Evolutionary conservation across 2,888 invertebrate species (phyloP).

Genomic region (Aplocera efformata): DNA sequence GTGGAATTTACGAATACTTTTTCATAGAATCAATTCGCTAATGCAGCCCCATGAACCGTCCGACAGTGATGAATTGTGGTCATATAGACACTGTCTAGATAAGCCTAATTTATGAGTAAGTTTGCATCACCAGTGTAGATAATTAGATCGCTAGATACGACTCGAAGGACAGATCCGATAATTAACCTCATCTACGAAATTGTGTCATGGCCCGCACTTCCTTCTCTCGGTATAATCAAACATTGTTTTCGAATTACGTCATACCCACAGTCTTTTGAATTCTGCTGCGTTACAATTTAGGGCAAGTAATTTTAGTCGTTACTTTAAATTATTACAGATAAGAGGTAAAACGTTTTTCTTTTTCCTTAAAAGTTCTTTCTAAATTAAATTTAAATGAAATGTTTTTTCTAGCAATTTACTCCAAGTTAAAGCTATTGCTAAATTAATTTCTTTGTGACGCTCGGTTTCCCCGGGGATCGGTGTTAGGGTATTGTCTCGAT

Average conservation of each 20-base stretch:
- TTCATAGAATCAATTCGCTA: conserved; percentile 54
- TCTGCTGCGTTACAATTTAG: not conserved
- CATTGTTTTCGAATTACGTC: conserved; percentile 17
- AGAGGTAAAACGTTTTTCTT: not conserved
- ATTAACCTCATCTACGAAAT: conserved; percentile 38
- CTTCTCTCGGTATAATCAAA: conserved; percentile 18
- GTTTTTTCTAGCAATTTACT: conserved; percentile 10
- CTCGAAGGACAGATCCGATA: conserved; percentile 40
- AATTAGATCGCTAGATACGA: conserved; percentile 52
- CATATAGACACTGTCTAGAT: conserved; percentile 71
- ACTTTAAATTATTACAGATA: too few relatives aligned
- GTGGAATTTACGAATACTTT: conserved; percentile 29
- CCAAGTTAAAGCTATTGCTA: conserved; percentile 11
- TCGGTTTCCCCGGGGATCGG: conserved; percentile 32
- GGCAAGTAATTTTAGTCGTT: too few relatives aligned
- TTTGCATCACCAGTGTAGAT: conserved; percentile 38
- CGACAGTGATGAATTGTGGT: conserved; percentile 70
- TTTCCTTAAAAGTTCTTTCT: conserved; percentile 1
- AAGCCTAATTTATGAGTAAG: conserved; percentile 68
- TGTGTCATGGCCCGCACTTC: conserved; percentile 43
- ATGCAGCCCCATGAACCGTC: conserved; percentile 49
- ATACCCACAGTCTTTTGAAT: not conserved
- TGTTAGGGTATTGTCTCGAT: conserved; percentile 43
- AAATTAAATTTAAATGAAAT: conserved; percentile 7
- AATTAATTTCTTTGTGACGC: conserved; percentile 30